These are phyloP conservation scores for Pollicipes pollicipes DNA, from an alignment of 1,140 invertebrate genomes.

Conservation along the genomic window DNA sequence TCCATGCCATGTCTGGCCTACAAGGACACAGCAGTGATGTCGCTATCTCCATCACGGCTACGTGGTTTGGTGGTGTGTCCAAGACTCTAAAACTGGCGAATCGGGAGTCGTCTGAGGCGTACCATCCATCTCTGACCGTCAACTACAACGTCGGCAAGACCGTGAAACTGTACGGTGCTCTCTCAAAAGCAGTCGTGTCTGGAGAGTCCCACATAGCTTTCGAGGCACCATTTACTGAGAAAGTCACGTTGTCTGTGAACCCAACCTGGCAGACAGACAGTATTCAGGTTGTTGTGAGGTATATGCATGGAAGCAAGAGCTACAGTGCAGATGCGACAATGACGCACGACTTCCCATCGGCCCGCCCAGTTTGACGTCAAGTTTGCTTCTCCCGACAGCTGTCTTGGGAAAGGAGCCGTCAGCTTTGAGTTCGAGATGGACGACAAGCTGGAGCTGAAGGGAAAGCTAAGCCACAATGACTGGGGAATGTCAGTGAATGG, in stretches of 20 bases:
- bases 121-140: background rate
- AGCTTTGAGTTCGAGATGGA: background rate
- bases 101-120: background rate
- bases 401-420: background rate
- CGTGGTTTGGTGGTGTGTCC: background rate
- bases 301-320: background rate
- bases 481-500: background rate
- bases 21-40: no score
- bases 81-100: background rate
- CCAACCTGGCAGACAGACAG: background rate
- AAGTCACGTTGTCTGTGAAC: background rate
- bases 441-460: background rate
- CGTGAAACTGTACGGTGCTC: background rate
- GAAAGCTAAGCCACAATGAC: background rate
- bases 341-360: background rate
- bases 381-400: background rate
- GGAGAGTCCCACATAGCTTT: background rate
- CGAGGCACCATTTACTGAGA: background rate
- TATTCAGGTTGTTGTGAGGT: background rate
- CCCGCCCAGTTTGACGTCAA: background rate
- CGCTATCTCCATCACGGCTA: background rate
- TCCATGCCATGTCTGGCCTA: no score
- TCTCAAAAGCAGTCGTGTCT: background rate
- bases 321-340: background rate
- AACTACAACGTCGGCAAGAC: background rate